A percentile compares a stretch with the other conserved stretches of the same genome.
These are phyloP conservation scores for Listronotus oregonensis DNA, from an alignment of 1,140 invertebrate species.

Conservation along the genomic window DNA sequence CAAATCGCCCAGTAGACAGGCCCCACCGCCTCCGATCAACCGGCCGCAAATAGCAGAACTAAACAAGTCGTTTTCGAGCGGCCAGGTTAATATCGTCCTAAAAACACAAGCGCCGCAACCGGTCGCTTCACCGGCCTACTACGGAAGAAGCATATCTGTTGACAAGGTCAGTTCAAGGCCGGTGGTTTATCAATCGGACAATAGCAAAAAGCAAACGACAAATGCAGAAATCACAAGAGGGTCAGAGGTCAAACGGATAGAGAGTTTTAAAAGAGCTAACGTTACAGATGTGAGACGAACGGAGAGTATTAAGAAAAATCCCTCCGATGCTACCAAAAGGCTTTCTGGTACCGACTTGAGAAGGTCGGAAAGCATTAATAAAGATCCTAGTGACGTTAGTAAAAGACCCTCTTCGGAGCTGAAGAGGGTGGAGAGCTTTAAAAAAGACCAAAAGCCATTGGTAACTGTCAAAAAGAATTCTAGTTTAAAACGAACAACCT, in stretches of 20 bases:
- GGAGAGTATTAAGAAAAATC: no score
- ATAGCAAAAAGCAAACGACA: slow-evolving; percentile 40
- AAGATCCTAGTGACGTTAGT: no score
- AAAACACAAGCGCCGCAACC: slow-evolving; percentile 23
- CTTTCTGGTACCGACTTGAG: no score
- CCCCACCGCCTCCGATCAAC: slow-evolving; percentile 32
- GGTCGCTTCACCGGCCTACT: slow-evolving; percentile 1
- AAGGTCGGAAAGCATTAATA: no score
- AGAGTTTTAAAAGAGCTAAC: no score
- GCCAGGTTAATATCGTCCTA: slow-evolving; percentile 18
- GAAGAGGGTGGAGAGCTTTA: slow-evolving; percentile 25
- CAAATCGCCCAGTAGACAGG: slow-evolving; percentile 20
- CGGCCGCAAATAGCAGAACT: slow-evolving; percentile 9
- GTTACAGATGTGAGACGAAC: no score
- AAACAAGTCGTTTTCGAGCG: slow-evolving; percentile 24
- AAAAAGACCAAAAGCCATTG: neutral
- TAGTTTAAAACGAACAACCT: slow-evolving; percentile 6
- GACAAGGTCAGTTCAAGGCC: slow-evolving; percentile 45
- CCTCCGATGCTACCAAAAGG: no score
- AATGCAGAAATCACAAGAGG: slow-evolving; percentile 6
- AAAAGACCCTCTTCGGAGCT: neutral
- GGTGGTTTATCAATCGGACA: slow-evolving; percentile 49
- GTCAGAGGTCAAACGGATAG: neutral
- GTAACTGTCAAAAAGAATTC: slow-evolving; percentile 10
- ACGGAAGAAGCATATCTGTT: slow-evolving; percentile 41